A percentile compares a stretch with the other conserved stretches of the same genome.
These are phyloP conservation scores for Myiopsitta monachus DNA, from an alignment of 2,113 vertebrate genomes.

Conservation along the genomic window DNA sequence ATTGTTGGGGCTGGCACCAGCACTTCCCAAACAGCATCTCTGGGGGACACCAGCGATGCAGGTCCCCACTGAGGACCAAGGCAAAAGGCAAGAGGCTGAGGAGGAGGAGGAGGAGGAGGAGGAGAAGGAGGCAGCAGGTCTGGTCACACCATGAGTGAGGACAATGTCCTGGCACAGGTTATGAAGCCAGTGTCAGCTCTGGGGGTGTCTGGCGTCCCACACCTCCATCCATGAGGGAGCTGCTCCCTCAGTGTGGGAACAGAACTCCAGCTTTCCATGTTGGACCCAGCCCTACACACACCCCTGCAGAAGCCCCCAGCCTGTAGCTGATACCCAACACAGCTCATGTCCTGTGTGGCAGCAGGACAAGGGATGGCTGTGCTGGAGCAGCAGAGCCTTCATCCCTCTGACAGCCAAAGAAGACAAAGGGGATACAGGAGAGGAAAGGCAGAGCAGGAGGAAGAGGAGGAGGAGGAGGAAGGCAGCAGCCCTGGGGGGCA, in stretches of 20 bases:
- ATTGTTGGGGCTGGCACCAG: accelerated
- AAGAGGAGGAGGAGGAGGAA: neutral
- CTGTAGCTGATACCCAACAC: neutral
- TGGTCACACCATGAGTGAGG: neutral
- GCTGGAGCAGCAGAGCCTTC: neutral
- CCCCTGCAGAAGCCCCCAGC: neutral
- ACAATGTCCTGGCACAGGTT: neutral
- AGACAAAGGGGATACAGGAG: neutral
- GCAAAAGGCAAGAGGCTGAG: accelerated
- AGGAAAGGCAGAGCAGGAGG: neutral
- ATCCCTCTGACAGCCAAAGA: neutral
- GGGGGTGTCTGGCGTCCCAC: too few relatives aligned
- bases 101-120: neutral
- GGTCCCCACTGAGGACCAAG: neutral
- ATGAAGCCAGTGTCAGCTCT: neutral
- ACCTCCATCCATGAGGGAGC: neutral
- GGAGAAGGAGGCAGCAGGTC: neutral
- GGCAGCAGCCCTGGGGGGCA: neutral
- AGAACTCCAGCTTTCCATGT: neutral
- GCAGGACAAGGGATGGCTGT: neutral
- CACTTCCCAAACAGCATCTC: neutral
- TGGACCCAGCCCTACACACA: accelerated
- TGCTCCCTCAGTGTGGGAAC: accelerated
- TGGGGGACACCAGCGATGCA: neutral
- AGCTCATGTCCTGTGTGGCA: neutral